Evolutionary conservation across 2,113 vertebrate species (phyloP), one percentile per base, ranked within the genome.

Genomic region (Limanda limanda): DNA sequence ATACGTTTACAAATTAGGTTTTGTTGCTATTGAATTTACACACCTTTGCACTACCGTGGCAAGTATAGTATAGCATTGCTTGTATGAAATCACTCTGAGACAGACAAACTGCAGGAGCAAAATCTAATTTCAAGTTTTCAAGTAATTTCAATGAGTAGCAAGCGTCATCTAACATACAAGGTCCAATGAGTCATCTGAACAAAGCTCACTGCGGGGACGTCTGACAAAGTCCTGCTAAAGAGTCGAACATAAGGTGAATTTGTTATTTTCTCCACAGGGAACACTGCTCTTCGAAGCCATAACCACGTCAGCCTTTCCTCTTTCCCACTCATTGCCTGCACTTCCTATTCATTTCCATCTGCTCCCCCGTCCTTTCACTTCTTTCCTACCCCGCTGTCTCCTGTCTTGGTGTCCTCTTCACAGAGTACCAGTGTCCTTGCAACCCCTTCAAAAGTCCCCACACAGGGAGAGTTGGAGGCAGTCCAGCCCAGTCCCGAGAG

Each of bases 401-500:
- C 76, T 79, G 79, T 72, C 48, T 79, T 45, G 21, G 45, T 74
- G 71, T 78, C 61, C 52, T 84, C 68, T 70, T 71, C 70, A 58
- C 84, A 65, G 56, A 86, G 79, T 74, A 57, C 67, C 67, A 60
- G 71, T 82, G 92, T 91, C 83, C 88, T 88, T 90, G 85, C 88
- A 86, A 59, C 79, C 79, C 84, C 83, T 85, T 88, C 88, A 81
- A 90, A 91, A 91, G 86, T 85, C 89, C 74, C 78, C 86, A 87
- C 85, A 83, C 85, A 83, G 76, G 80, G 48, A 79, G 84, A 83
- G 72, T 78, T 93, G 92, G 90, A 90, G 55, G 57, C 76, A 17
- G 73, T 81, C 89, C 91, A 92, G 61, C 74, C 76, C 68, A 55
- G 76, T 88, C 90, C 79, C 90, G 79, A 58, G 88, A 88, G 92